Percentiles rank a stretch among this genome's conserved stretches.
These are phyloP conservation scores for Fragum fragum DNA, from an alignment of 2,888 invertebrate genomes.

Conservation along the genomic window DNA sequence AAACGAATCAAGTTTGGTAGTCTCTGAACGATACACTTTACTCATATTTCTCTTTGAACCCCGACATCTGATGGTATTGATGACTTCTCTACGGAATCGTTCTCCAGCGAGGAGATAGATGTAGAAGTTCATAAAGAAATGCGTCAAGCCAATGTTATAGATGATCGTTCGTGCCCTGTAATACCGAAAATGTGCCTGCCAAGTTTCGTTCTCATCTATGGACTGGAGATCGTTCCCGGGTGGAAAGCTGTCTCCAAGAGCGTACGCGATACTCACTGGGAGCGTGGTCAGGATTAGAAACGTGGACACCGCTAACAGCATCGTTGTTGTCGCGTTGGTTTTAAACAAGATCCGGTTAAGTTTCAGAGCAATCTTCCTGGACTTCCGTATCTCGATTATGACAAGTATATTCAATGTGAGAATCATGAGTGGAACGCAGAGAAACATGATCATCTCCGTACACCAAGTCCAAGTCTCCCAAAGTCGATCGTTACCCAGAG, in stretches of 20 bases:
- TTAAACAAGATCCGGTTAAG: constrained; percentile 74
- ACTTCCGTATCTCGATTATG: constrained; percentile 80
- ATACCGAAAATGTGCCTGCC: constrained; percentile 81
- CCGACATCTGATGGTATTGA: constrained; percentile 50
- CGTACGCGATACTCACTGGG: constrained; percentile 84
- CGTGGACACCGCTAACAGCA: constrained; percentile 84
- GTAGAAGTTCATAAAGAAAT: constrained; percentile 85
- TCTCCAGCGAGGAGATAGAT: constrained; percentile 85
- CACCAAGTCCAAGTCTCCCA: constrained; percentile 84
- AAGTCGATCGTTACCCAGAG: constrained; percentile 63
- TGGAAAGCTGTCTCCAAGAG: constrained; percentile 77
- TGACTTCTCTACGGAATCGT: constrained; percentile 82
- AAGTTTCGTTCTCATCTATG: constrained; percentile 74
- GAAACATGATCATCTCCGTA: constrained; percentile 85
- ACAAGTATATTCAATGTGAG: constrained; percentile 85
- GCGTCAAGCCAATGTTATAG: constrained; percentile 83
- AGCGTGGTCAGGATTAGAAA: constrained; percentile 85
- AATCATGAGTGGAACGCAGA: constrained; percentile 84
- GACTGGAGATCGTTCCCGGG: constrained; percentile 67
- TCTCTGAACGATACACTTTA: constrained; percentile 56
- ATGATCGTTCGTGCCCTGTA: constrained; percentile 76
- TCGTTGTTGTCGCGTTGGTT: constrained; percentile 82
- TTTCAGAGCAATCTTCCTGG: constrained; percentile 63
- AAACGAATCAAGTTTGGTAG: constrained; percentile 67
- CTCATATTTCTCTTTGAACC: constrained; percentile 37